Percentiles rank a stretch among this genome's conserved stretches.
Evolutionary conservation across 1,140 invertebrate genomes (phyloP).

Genomic region (Sminthurides bifidus): DNA sequence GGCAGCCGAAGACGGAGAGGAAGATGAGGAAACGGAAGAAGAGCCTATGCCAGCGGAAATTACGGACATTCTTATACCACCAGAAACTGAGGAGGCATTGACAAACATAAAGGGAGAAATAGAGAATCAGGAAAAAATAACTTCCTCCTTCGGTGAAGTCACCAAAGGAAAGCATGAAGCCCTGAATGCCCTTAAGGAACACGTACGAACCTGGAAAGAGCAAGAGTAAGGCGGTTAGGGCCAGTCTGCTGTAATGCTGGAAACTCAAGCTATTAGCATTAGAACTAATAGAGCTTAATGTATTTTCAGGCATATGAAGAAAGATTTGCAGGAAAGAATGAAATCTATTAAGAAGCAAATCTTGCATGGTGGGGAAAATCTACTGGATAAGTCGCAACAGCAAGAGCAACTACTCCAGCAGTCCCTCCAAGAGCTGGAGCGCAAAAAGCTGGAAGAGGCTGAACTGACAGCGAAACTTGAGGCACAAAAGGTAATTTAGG

Average conservation of each 20-base stretch:
- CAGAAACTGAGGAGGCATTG: conserved; percentile 38
- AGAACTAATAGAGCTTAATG: not conserved
- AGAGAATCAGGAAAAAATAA: conserved; percentile 40
- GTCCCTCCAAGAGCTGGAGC: conserved; percentile 78
- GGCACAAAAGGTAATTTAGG: conserved; percentile 55
- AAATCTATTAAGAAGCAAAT: conserved; percentile 88
- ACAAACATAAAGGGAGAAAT: conserved; percentile 38
- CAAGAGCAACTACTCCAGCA: conserved; percentile 83
- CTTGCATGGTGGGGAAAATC: conserved; percentile 93
- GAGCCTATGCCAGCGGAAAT: conserved; percentile 9
- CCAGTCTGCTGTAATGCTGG: too few relatives aligned
- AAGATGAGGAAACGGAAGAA: conserved; percentile 10
- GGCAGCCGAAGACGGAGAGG: conserved; percentile 32
- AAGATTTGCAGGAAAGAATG: conserved; percentile 66
- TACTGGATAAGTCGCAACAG: conserved; percentile 91
- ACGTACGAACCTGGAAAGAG: conserved; percentile 37
- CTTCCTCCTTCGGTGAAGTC: conserved; percentile 50
- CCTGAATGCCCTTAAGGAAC: conserved; percentile 41
- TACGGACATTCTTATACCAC: conserved; percentile 8
- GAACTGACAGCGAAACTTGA: conserved; percentile 66
- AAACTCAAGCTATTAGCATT: not conserved
- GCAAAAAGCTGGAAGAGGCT: conserved; percentile 66
- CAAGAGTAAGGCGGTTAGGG: conserved; percentile 17
- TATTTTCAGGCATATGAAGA: conserved; percentile 22
- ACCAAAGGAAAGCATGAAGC: conserved; percentile 49